A percentile compares a stretch with the other conserved stretches of the same genome.
Conservation (phyloP, 1,140 invertebrate species). For the Pteromalus puparum region DNA sequence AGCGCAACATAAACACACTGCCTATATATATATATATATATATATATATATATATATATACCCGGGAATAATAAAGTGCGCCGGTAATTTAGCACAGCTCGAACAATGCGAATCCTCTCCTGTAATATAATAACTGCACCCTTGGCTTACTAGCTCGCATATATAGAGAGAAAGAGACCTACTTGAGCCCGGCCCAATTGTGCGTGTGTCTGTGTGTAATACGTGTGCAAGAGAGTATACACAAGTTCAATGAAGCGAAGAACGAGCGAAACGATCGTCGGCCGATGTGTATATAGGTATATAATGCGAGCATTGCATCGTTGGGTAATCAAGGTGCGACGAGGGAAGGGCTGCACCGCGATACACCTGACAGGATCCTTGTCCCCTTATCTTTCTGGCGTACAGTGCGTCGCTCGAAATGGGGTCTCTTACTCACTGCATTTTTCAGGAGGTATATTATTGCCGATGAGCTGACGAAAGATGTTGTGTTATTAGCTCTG, state of each 20-base stretch:
- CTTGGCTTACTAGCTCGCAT: neutral
- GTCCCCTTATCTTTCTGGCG: neutral
- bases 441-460: neutral
- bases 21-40: no score
- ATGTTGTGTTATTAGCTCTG: neutral
- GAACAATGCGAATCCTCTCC: conserved; percentile 11
- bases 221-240: no score
- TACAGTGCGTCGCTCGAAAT: neutral
- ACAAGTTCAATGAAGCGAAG: neutral
- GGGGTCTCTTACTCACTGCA: neutral
- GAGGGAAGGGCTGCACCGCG: neutral
- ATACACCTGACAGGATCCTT: neutral
- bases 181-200: conserved; percentile 19
- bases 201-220: no score
- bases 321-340: neutral
- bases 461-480: neutral
- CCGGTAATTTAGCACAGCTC: neutral
- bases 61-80: neutral
- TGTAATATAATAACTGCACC: neutral
- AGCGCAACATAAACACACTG: neutral
- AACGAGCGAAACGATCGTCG: neutral
- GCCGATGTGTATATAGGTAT: neutral
- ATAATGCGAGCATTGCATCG: neutral
- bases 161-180: neutral
- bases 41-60: neutral